Base-by-base conservation (phyloP, 2,797 vertebrate species). In the Euthynnus affinis region DNA sequence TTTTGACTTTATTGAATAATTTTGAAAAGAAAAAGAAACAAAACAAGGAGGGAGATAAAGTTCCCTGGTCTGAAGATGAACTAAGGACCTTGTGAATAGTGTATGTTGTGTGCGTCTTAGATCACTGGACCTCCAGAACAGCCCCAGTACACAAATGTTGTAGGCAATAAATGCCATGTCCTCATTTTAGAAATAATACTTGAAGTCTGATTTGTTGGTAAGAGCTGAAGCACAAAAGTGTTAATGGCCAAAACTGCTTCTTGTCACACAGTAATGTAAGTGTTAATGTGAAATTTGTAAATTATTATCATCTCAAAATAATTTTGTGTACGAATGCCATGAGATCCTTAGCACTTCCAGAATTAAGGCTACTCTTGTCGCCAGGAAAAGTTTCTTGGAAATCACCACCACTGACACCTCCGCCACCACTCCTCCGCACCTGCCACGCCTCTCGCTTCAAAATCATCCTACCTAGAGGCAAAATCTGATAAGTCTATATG, bases 401-500 rank as follows among this genome's bases (percentile, higher is more conserved):
- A 87, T 76, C 85, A 46, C 20, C 58, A 46, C 49, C 10, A 56
- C 60, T 42, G 74, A 75, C 80, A 77, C 74, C 44, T 14, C 61
- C 46, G 42, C 42, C 67, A 1, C 9, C 9, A 14, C 73, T 81
- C 61, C 56, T 63, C 48, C 62, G 70, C 6, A 48, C 71, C 59
- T 78, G 68, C 80, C 74, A 34, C 69, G 65, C 23, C 46, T 75
- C 69, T 83, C 10, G 7, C 78, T 74, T 87, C 80, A 71, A 76
- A 83, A 87, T 74, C 76, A 71, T 87, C 75, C 3, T 75, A 86
- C 88, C 91, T 85, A 27, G 63, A 83, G 89, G 87, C 81, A 18
- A 83, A 89, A 92, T 92, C 91, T 86, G 91, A 93, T 94, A 87
- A 87, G 80, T 85, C 65, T 80, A 71, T 87, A 87, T 86, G 84